phyloP scores from a whole-genome alignment of 2,888 invertebrate species.

The Ichneumoninae sp. region DNA sequence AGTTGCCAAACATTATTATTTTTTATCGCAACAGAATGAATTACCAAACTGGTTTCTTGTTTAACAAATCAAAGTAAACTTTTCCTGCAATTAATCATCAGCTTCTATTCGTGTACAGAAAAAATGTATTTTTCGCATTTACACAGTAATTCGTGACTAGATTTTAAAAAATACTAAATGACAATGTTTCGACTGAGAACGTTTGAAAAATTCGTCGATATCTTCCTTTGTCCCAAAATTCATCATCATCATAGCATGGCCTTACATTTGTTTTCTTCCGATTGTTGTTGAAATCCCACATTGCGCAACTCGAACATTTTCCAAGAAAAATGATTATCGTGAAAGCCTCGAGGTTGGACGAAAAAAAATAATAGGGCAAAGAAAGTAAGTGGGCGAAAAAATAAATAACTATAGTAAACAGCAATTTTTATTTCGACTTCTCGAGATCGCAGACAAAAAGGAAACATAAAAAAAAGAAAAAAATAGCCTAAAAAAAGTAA shows the following conservation, averaged over 20 bases:
- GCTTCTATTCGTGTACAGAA: too few relatives aligned
- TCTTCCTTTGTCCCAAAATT: neutral
- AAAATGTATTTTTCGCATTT: neutral
- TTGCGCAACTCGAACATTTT: neutral
- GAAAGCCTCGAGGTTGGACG: neutral
- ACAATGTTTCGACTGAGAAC: neutral
- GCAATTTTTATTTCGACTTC: neutral
- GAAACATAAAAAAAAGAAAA: slow-evolving; percentile 18
- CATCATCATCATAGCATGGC: neutral
- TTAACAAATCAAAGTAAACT: neutral
- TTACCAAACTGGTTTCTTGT: neutral
- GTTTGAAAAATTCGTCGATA: neutral
- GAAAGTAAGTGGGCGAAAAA: neutral
- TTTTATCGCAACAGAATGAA: neutral
- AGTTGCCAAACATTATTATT: neutral
- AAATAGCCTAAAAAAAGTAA: slow-evolving; percentile 34
- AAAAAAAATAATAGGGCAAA: neutral
- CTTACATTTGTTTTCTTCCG: neutral
- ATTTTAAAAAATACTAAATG: too few relatives aligned
- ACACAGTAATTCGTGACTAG: neutral
- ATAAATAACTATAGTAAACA: neutral
- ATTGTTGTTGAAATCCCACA: neutral
- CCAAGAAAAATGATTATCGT: neutral
- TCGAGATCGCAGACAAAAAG: slow-evolving; percentile 43
- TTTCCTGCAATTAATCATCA: neutral